Conservation (phyloP, 2,888 invertebrate species). For the Macrophya annulata region DNA sequence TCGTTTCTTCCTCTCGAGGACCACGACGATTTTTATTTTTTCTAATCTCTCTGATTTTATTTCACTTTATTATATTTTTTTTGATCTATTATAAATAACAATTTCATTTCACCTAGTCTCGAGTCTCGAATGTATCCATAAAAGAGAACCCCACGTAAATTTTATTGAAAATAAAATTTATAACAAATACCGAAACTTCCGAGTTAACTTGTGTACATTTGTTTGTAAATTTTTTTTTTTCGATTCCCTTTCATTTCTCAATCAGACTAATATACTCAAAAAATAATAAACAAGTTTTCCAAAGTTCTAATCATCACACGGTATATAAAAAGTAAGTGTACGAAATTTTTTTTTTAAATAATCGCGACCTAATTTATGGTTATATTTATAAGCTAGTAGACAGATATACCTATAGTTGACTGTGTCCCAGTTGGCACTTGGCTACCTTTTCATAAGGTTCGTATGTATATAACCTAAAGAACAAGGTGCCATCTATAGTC, state of each 20-base stretch:
- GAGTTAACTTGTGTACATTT: background rate
- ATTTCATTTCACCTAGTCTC: background rate
- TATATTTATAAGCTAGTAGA: constrained; percentile 62
- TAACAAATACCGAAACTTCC: background rate
- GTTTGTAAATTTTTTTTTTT: background rate
- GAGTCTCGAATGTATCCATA: background rate
- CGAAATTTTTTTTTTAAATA: background rate
- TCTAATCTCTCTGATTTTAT: no score
- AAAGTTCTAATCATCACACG: background rate
- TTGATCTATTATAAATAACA: background rate
- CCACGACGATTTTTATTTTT: background rate
- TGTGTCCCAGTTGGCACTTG: constrained; percentile 70
- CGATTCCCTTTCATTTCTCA: background rate
- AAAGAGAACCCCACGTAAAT: background rate
- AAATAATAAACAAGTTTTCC: background rate
- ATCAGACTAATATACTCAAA: background rate
- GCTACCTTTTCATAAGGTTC: constrained; percentile 36
- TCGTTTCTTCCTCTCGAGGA: constrained; percentile 26
- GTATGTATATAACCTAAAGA: constrained; percentile 3
- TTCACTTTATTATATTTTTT: no score
- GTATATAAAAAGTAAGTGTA: background rate
- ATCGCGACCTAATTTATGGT: constrained; percentile 34
- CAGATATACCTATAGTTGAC: constrained; percentile 66
- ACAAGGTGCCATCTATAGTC: background rate
- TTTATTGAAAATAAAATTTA: background rate